phyloP scores from a whole-genome alignment of 2,113 vertebrate species.

The Pseudorectes ferrugineus region DNA sequence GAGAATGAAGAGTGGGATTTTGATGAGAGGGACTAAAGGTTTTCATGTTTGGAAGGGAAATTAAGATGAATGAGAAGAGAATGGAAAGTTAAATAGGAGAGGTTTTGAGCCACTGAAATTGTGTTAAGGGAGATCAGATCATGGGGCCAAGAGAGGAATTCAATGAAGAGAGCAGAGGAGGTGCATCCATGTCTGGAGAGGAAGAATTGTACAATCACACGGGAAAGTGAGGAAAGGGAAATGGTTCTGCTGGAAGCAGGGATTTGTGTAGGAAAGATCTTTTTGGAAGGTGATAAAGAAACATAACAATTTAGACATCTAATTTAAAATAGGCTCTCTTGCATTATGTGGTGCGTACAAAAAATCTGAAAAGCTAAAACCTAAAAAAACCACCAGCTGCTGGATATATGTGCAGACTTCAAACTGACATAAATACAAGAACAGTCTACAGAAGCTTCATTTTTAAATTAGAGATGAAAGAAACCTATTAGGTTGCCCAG shows the following conservation, averaged over 20 bases:
- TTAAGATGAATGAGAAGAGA: background rate
- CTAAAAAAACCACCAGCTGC: background rate
- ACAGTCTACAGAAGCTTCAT: background rate
- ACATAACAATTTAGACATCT: background rate
- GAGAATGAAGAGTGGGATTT: background rate
- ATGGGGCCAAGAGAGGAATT: background rate
- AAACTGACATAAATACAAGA: background rate
- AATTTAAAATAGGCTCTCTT: background rate
- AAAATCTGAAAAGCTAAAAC: background rate
- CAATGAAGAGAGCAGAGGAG: background rate
- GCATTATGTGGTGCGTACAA: background rate
- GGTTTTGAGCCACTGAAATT: background rate
- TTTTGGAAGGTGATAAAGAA: background rate
- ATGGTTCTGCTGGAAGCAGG: background rate
- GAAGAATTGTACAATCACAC: background rate
- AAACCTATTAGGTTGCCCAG: background rate
- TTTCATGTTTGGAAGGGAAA: background rate
- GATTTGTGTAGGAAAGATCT: background rate
- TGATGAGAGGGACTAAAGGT: background rate
- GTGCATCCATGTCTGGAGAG: background rate
- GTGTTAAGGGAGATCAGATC: background rate
- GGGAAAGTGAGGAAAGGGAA: background rate
- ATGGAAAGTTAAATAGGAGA: background rate
- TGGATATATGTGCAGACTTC: background rate
- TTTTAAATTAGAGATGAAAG: conserved; percentile 19